Base-by-base conservation (phyloP, 2,888 invertebrate genomes). In the Eupithecia dodoneata region DNA sequence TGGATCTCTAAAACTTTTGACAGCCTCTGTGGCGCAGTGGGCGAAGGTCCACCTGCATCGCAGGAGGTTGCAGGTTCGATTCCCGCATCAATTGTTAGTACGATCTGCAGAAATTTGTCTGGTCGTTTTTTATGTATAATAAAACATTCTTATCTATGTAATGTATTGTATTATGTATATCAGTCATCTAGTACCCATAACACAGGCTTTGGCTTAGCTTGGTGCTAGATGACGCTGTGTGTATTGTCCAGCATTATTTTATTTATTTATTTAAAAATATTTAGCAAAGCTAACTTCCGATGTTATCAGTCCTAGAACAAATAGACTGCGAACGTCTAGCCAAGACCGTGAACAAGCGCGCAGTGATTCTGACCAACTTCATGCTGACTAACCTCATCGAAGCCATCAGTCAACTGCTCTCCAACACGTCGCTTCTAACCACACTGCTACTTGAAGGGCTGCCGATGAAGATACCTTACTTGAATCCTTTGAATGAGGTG, bases 371-470 rank as follows among this genome's bases (percentile, higher is more conserved):
- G 75, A 97, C 97, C 0, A 96, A 97, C 79, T 97, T 96, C 84
- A 95, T 98, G 85, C 91, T 97, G 72, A 96, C 95, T 78, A 96
- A 96, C 83, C 88, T 98, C 67, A 92, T 97, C 6, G 96, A 97
- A 82, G 96, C 97, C 2, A 85, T 97, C 4, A 92, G 96, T 0
- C 96, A 96, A 87, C 96, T 97, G 79, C 89, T 97, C 6, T 92
- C 96, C 44, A 96, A 96, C 81, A 97, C 97, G 18, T 95, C 96
- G 55, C 95, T 96, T 18, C 90, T 98, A 12, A 95, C 96, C 1
- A 92, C 95, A 6, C 88, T 98, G 45, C 95, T 96, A 79, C 89
- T 98, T 15, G 97, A 97, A 85, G 97, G 97, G 0, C 88, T 98
- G 45, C 97, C 97, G 0, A 86, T 98, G 71, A 96, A 96, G 80